Percentiles rank a stretch among this genome's conserved stretches.
These are phyloP conservation scores for Calycopis cecrops DNA, from an alignment of 1,140 invertebrate species.

Conservation along the genomic window DNA sequence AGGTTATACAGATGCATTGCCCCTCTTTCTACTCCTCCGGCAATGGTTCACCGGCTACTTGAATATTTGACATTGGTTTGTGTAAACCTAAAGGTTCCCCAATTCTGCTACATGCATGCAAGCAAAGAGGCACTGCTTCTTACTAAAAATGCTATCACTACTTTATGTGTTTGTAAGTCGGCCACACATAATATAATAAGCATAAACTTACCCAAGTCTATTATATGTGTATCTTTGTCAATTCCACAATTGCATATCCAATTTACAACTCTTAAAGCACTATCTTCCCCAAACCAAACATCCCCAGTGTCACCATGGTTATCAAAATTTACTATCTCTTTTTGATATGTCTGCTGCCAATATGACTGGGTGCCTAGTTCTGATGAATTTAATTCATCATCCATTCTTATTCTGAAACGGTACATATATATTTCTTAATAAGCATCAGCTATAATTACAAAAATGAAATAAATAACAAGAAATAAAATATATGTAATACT, in stretches of 20 bases:
- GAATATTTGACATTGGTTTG: no score
- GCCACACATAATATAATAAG: neutral
- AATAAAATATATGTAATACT: no score
- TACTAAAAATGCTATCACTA: no score
- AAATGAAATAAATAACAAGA: no score
- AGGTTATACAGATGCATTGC: no score
- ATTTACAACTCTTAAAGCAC: conserved; percentile 82
- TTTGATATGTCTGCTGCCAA: conserved; percentile 89
- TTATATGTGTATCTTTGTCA: conserved; percentile 70
- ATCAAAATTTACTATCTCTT: conserved; percentile 89
- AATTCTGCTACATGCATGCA: no score
- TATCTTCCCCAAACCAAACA: conserved; percentile 94
- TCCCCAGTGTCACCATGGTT: conserved; percentile 92
- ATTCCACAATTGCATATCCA: conserved; percentile 76
- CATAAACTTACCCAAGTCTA: conserved; percentile 76
- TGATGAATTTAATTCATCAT: conserved; percentile 80
- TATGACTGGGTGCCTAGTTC: conserved; percentile 88
- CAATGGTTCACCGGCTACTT: no score
- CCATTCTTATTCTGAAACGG: conserved; percentile 28
- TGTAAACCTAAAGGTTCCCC: no score
- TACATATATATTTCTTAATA: neutral
- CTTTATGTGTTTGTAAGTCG: no score
- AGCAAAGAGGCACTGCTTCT: no score
- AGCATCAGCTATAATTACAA: no score
- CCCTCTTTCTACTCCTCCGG: no score